Evolutionary conservation across 2,888 invertebrate species (phyloP).

Genomic region (Caenorhabditis drosophilae): DNA sequence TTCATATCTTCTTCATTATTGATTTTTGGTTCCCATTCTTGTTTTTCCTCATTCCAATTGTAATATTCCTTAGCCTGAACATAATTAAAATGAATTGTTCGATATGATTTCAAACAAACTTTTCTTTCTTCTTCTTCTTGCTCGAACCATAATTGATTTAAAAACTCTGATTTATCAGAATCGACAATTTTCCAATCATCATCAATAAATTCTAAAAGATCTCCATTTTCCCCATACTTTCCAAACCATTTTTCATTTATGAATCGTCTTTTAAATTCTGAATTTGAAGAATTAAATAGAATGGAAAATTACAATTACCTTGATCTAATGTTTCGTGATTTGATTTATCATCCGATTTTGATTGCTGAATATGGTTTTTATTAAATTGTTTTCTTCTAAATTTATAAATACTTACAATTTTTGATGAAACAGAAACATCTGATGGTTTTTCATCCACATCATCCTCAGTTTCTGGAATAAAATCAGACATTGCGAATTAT

Average conservation of each 20-base stretch:
- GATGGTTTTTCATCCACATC: conserved; percentile 7
- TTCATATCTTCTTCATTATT: conserved; percentile 63
- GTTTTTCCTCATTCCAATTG: conserved; percentile 82
- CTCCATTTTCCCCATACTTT: conserved; percentile 32
- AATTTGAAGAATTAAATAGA: neutral
- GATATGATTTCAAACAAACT: conserved; percentile 11
- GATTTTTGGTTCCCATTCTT: conserved; percentile 78
- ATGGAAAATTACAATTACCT: neutral
- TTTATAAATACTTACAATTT: neutral
- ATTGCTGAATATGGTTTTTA: neutral
- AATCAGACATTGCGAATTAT: conserved; percentile 40
- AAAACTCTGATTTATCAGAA: conserved; percentile 43
- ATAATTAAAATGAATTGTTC: too few relatives aligned
- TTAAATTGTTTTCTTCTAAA: neutral
- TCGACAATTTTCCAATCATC: conserved; percentile 39
- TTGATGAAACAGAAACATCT: neutral
- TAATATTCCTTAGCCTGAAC: conserved; percentile 72
- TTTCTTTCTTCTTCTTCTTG: conserved; percentile 44
- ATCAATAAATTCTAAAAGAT: conserved; percentile 45
- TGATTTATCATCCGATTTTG: neutral
- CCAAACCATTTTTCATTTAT: conserved; percentile 49
- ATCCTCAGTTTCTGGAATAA: conserved; percentile 34
- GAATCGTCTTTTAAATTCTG: conserved; percentile 34
- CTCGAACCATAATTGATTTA: conserved; percentile 57
- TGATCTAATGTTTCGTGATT: conserved; percentile 10